Base-by-base conservation (phyloP, 1,140 invertebrate species). In the Agrypnia vestita region DNA sequence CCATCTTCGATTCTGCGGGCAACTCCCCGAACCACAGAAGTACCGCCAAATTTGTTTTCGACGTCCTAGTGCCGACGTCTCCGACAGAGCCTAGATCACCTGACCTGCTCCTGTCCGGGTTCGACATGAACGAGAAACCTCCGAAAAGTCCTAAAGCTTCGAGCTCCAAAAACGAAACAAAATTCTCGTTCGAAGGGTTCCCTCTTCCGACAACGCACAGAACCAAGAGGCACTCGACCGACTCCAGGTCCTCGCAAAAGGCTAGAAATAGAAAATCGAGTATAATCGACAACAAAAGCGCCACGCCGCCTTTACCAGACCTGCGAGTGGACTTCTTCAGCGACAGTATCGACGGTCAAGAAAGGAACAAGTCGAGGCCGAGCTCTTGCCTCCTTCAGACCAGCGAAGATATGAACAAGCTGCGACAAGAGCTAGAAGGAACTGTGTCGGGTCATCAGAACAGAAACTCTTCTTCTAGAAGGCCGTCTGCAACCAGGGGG, bases 271-370 rank as follows among this genome's bases (percentile, higher is more conserved):
- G 78, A 85, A 85, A 84, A 84, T 81, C 46, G 78, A 87, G 80
- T 78, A 84, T 53, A 67, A 83, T 56, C 11, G 78, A 82, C 69
- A 84, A 79, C 85, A 84, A 82, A 86, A 84, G 88, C 49, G 87
- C 88, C 83, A 91, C 90, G 19, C 91, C 91, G 17, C 89, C 91
- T 19, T 83, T 92, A 61, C 91, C 91, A 8, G 91, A 92, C 85
- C 86, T 92, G 25, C 88, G 91, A 80, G 86, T 92, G 4, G 91
- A 92, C 76, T 92, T 92, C 85, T 92, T 92, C 85, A 80, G 91
- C 88, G 88, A 91, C 86, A 88, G 77, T 83, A 67, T 78, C 67
- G 80, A 84, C 74, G 84, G 55, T 71, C 76, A 43, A 17, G 61
- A 75, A 73, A 75, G 61, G 35, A 74, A 64, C 10, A 72, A 71